Base-by-base conservation (phyloP, 2,113 vertebrate species). In the Heloderma charlesbogerti region DNA sequence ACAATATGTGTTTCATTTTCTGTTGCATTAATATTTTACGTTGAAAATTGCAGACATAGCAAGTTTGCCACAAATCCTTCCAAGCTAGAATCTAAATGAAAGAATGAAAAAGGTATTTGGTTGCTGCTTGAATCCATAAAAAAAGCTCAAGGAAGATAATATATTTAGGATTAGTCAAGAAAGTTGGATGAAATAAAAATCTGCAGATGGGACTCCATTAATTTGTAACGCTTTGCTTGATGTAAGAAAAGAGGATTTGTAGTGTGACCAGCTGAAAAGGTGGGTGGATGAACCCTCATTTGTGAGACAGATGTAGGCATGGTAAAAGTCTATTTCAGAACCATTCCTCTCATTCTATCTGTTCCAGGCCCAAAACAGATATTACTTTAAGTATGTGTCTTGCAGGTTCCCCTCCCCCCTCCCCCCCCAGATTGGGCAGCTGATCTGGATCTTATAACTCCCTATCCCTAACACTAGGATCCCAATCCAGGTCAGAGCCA, bases 1-100 rank as follows among this genome's bases (percentile, higher is more conserved):
- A 63, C 63, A 96, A 86, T 94, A 92, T 82, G 67, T 91, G 63
- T 93, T 96, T 95, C 88, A 94, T 96, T 96, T 95, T 91, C 90
- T 94, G n/a, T 93, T 90, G 43, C 77, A 90, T 94, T 94, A 95
- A 85, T 94, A 94, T 95, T 96, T 96, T 95, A 94, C 63, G 94
- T 45, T 45, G 82, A 91, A 90, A 96, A 93, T 54, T 93, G 75
- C 79, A 93, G 75, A 95, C 63, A 54, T 79, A 95, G 84, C 92
- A 95, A 92, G 34, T 94, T 95, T 96, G 87, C 10, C 34, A 71
- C 90, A 94, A 92, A 89, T 12, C 66, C 6, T 91, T 94, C 94
- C 78, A 92, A 48, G 22, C 27, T 94, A 86, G 60, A 94, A 93
- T 96, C 90, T 94, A 96, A 94, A 95, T 95, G 88, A 95, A 96